phyloP scores from a whole-genome alignment of 1,140 invertebrate genomes.

The Steinernema feltiae region DNA sequence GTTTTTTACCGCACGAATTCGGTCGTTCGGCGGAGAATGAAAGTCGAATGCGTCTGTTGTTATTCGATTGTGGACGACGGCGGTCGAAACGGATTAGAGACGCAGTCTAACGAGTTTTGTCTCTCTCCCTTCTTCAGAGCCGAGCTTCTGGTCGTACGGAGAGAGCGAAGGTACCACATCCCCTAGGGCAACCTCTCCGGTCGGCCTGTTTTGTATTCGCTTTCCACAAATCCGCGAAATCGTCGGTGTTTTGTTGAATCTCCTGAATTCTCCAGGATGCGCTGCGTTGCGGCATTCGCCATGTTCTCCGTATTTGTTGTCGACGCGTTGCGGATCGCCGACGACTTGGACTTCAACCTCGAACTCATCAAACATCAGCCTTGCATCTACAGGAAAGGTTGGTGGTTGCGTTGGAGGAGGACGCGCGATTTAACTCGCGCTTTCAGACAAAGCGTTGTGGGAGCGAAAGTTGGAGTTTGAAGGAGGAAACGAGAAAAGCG shows the following conservation, averaged over 20 bases:
- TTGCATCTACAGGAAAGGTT: constrained; percentile 44
- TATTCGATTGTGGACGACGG: background rate
- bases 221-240: background rate
- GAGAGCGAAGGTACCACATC: background rate
- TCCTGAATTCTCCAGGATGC: background rate
- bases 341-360: constrained; percentile 50
- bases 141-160: background rate
- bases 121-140: background rate
- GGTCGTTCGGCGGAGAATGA: background rate
- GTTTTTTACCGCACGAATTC: background rate
- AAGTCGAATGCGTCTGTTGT: constrained; percentile 1
- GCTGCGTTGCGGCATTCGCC: background rate
- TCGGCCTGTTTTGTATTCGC: background rate
- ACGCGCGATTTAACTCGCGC: background rate
- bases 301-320: background rate
- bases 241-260: background rate
- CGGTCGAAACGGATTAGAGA: background rate
- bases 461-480: constrained; percentile 55
- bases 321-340: constrained; percentile 29
- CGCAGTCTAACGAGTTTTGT: background rate
- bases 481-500: constrained; percentile 45
- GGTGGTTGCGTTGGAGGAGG: background rate
- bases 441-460: constrained; percentile 54
- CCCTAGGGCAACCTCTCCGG: background rate
- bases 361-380: constrained; percentile 56